Evolutionary conservation across 2,797 vertebrate genomes (phyloP).

Genomic region (Zalophus californianus): DNA sequence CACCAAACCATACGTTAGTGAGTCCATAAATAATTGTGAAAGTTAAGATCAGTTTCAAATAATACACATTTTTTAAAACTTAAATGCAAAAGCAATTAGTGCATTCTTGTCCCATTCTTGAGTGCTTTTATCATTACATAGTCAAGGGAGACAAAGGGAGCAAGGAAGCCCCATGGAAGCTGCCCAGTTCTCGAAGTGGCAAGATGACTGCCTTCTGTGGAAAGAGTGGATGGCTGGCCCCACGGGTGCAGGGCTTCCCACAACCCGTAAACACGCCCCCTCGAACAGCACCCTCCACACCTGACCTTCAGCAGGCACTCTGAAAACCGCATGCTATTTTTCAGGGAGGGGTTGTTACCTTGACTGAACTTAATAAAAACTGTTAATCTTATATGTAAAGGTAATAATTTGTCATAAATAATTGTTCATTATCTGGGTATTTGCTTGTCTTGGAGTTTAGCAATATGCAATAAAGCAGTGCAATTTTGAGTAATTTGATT

Average conservation of each 20-base stretch:
- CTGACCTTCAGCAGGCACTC: neutral
- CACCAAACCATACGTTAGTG: constrained; percentile 88
- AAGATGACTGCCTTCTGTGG: neutral
- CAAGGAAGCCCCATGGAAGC: neutral
- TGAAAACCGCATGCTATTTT: neutral
- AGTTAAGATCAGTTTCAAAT: constrained; percentile 87
- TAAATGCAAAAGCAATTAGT: constrained; percentile 85
- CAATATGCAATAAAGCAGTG: constrained; percentile 80
- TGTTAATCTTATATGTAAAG: constrained; percentile 91
- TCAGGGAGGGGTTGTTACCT: constrained; percentile 68
- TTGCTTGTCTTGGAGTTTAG: constrained; percentile 88
- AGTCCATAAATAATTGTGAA: constrained; percentile 90
- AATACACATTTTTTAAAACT: constrained; percentile 85
- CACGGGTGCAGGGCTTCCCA: neutral
- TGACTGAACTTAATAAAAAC: constrained; percentile 89
- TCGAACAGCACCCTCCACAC: neutral
- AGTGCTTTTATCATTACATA: constrained; percentile 58
- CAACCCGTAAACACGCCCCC: neutral
- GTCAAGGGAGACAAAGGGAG: constrained; percentile 17
- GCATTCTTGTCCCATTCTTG: constrained; percentile 82
- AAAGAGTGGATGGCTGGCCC: neutral
- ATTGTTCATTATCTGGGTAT: constrained; percentile 90
- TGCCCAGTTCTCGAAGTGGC: constrained; percentile 12
- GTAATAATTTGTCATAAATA: constrained; percentile 94
- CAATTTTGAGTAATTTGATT: constrained; percentile 83